Evolutionary conservation across 2,888 invertebrate genomes (phyloP).

Genomic region (Mimachlamys varia): DNA sequence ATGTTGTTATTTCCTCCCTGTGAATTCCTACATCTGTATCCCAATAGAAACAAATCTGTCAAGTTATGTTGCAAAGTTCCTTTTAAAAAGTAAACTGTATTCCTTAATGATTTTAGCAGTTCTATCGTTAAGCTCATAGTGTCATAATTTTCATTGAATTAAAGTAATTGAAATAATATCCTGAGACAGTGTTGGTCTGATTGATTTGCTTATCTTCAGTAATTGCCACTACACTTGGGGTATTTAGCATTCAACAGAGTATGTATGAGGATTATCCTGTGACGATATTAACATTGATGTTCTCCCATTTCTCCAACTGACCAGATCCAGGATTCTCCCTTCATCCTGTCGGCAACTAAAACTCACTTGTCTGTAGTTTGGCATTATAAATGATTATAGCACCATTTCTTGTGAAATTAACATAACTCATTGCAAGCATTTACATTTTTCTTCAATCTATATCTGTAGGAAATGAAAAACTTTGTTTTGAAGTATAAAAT

Average conservation of each 20-base stretch:
- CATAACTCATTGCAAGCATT: neutral
- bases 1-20: no score
- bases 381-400: neutral
- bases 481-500: no score
- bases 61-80: no score
- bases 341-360: neutral
- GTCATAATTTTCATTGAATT: no score
- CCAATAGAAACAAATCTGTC: no score
- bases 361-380: neutral
- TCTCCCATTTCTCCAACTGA: slow-evolving; percentile 5
- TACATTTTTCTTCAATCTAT: neutral
- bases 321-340: neutral
- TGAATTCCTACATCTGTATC: no score
- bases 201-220: neutral
- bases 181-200: neutral
- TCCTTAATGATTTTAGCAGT: no score
- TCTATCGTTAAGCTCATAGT: no score
- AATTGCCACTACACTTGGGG: neutral
- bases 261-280: neutral
- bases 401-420: neutral
- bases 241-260: neutral
- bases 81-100: no score
- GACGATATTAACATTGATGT: neutral
- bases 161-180: neutral
- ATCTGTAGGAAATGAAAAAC: no score